Conservation (phyloP, 2,113 vertebrate species). For the Kryptolebias marmoratus region DNA sequence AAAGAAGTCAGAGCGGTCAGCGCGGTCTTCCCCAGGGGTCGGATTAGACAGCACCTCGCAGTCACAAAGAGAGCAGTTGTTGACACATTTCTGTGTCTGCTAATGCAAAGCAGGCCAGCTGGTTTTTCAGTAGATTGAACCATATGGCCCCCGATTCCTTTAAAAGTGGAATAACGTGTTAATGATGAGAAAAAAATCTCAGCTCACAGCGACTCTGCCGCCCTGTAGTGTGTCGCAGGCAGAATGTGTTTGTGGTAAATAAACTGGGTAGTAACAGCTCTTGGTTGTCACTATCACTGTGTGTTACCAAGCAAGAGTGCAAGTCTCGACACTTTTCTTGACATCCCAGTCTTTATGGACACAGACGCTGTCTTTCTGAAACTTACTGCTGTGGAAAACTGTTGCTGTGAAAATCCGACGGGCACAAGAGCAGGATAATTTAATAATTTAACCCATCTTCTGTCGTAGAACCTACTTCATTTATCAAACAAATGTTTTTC, state of each 20-base stretch:
- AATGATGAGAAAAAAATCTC: slow-evolving; percentile 3
- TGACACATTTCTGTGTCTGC: slow-evolving; percentile 66
- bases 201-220: not conserved
- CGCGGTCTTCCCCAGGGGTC: slow-evolving; percentile 26
- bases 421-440: not conserved
- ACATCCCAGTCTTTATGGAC: slow-evolving; percentile 46
- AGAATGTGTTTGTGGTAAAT: not conserved
- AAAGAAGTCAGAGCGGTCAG: slow-evolving; percentile 21
- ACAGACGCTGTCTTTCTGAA: not conserved
- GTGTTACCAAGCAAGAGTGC: slow-evolving; percentile 54
- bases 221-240: not conserved
- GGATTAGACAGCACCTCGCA: slow-evolving; percentile 22
- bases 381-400: too few species aligned
- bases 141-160: slow-evolving; percentile 2
- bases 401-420: too few species aligned
- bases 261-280: not conserved
- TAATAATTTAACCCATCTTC: not conserved
- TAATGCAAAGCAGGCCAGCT: slow-evolving; percentile 57
- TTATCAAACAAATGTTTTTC: too few species aligned
- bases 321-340: slow-evolving; percentile 44
- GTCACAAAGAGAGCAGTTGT: slow-evolving; percentile 22
- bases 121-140: slow-evolving; percentile 39
- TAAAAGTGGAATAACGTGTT: slow-evolving; percentile 3
- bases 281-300: slow-evolving; percentile 31
- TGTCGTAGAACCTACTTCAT: too few species aligned